Evolutionary conservation across 2,113 vertebrate species (phyloP).

Genomic region (Oostethus manadensis): DNA sequence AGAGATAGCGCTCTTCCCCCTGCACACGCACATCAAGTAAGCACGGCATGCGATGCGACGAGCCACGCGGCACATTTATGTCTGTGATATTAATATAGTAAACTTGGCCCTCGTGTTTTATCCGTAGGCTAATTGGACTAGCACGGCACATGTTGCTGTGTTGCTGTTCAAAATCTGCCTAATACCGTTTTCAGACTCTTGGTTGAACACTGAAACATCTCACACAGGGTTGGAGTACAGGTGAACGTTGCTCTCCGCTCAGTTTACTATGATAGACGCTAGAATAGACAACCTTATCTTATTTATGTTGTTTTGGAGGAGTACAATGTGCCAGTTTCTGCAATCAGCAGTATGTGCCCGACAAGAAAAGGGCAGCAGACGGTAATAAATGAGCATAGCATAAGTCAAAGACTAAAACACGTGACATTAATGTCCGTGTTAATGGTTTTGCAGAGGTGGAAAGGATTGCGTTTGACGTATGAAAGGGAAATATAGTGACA

Average conservation of each 20-base stretch:
- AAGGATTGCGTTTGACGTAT: neutral
- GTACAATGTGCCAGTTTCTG: too few relatives aligned
- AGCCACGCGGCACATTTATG: constrained; percentile 82
- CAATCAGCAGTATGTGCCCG: too few relatives aligned
- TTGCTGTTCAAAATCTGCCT: constrained; percentile 85
- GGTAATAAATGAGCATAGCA: too few relatives aligned
- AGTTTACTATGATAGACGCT: too few relatives aligned
- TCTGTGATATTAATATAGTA: constrained; percentile 82
- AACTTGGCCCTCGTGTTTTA: constrained; percentile 83
- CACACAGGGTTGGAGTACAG: neutral
- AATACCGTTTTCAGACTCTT: neutral
- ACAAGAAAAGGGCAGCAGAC: too few relatives aligned
- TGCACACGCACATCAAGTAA: constrained; percentile 28
- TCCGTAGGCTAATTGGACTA: constrained; percentile 88
- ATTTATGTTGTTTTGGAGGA: too few relatives aligned
- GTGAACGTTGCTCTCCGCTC: too few relatives aligned
- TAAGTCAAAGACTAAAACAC: too few relatives aligned
- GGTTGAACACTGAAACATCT: neutral
- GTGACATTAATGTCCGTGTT: too few relatives aligned
- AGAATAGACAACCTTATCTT: neutral
- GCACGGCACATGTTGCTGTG: constrained; percentile 74
- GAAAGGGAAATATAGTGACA: too few relatives aligned
- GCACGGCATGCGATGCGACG: constrained; percentile 40
- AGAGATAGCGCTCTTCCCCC: constrained; percentile 73
- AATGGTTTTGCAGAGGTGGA: neutral